phyloP scores from a whole-genome alignment of 2,113 vertebrate species.

The Colius striatus region DNA sequence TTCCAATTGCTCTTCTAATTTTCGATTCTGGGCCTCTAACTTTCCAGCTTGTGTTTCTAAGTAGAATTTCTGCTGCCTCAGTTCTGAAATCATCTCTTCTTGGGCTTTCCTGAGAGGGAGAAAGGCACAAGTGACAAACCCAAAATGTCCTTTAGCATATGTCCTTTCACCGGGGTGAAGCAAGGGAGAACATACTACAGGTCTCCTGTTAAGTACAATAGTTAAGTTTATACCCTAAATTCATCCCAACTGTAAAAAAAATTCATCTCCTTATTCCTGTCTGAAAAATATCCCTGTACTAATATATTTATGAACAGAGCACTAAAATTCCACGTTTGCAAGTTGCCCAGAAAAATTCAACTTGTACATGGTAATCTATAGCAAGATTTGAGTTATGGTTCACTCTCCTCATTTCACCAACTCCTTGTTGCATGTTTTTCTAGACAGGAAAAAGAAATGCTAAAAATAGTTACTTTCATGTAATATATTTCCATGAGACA shows the following conservation, averaged over 20 bases:
- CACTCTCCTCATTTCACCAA: neutral
- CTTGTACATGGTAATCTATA: neutral
- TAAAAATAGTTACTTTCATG: neutral
- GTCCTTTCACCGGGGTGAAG: neutral
- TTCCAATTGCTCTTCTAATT: constrained; percentile 96
- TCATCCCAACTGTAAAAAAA: neutral
- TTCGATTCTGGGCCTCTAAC: constrained; percentile 95
- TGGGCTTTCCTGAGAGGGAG: constrained; percentile 91
- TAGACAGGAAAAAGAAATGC: neutral
- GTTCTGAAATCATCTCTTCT: constrained; percentile 99
- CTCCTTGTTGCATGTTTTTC: neutral
- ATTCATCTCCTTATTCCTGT: neutral
- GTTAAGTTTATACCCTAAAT: neutral
- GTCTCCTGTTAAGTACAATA: neutral
- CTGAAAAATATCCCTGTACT: neutral
- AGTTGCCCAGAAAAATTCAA: neutral
- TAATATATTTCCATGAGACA: neutral
- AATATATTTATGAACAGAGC: neutral
- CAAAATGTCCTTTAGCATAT: neutral
- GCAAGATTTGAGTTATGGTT: neutral
- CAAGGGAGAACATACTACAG: neutral
- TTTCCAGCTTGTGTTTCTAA: constrained; percentile 98
- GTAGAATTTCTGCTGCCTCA: constrained; percentile 99
- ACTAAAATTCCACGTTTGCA: neutral
- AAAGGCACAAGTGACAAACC: constrained; percentile 31